Base-by-base conservation (phyloP, 2,888 invertebrate species). In the Phengaris alcon region DNA sequence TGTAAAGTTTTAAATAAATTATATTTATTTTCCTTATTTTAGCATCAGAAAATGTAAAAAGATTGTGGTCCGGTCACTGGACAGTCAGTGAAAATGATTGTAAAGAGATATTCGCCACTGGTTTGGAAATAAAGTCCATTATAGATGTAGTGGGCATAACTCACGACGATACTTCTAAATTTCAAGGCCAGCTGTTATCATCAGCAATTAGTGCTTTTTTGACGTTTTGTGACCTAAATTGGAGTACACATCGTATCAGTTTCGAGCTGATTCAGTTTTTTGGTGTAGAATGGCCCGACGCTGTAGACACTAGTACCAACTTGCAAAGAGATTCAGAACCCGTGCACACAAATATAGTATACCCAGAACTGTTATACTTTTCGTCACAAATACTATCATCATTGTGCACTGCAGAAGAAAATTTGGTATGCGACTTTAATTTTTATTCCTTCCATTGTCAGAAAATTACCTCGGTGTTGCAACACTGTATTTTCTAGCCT, bases 161-260 rank as follows among this genome's bases (percentile, higher is more conserved):
- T 76, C 78, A 80, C 75, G 81, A 84, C 46, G 82, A 86, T 78
- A 77, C 77, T 9, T 72, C 12, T 13, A 79, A 76, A 35, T 79
- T 80, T 35, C 78, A 85, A 75, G 85, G 91, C 57, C 88, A 93
- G 76, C 86, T 95, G 79, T 85, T 95, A 13, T 84, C 91, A 74
- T 86, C 95, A 74, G 96, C 95, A 3, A 93, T 97, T 22, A 94
- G 96, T 57, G 94, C 95, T 79, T 89, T 97, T 51, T 91, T 96
- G 74, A 93, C 94, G 48, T 98, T 98, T 88, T 94, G 97, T 75
- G 96, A 97, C 86, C 94, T 94, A 75, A 98, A 98, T 88, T 98
- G 97, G 95, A 96, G 96, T 74, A 97, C 98, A 0, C 97, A 97
- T 5, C 88, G 93, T 68, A 84, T 94, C 51, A 85, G 90, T 55